Percentiles rank a stretch among this genome's conserved stretches.
phyloP scores from a whole-genome alignment of 92 coral and sea anemone species.

The Parazoanthus darwini region DNA sequence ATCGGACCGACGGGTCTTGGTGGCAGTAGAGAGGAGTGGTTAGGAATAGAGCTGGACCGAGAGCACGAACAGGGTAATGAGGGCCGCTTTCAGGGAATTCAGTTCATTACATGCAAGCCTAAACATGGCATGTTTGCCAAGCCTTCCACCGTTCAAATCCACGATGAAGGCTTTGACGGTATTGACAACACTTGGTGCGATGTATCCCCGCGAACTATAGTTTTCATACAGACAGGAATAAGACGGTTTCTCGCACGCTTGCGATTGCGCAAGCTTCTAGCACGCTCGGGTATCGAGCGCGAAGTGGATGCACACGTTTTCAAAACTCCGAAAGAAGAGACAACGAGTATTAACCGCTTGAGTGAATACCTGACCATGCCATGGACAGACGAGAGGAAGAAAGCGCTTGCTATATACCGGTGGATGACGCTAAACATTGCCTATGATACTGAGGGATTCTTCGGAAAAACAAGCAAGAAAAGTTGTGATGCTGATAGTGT shows the following conservation, averaged over 20 bases:
- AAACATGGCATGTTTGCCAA: conserved; percentile 67
- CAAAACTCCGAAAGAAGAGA: conserved; percentile 63
- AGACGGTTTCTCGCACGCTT: conserved; percentile 57
- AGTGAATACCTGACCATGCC: conserved; percentile 77
- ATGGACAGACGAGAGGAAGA: conserved; percentile 57
- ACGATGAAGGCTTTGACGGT: conserved; percentile 44
- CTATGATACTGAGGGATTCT: conserved; percentile 76
- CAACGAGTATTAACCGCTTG: conserved; percentile 55
- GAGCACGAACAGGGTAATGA: conserved; percentile 58
- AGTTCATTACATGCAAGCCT: conserved; percentile 51
- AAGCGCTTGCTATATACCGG: conserved; percentile 76
- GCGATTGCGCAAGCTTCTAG: conserved; percentile 62
- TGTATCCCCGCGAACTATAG: conserved; percentile 60
- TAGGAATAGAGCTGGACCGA: conserved; percentile 65
- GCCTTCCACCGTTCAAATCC: conserved; percentile 43
- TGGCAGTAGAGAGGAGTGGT: conserved; percentile 54
- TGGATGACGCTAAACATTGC: conserved; percentile 76
- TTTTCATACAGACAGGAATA: conserved; percentile 59
- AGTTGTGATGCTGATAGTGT: conserved; percentile 70
- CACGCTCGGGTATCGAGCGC: conserved; percentile 66
- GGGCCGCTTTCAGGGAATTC: conserved; percentile 58
- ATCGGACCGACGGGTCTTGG: conserved; percentile 63
- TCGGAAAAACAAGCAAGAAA: conserved; percentile 51
- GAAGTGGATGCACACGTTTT: conserved; percentile 66
- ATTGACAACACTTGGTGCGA: conserved; percentile 30